Evolutionary conservation across 92 coral and sea anemone genomes (phyloP).

Genomic region (Pocillopora meandrina): DNA sequence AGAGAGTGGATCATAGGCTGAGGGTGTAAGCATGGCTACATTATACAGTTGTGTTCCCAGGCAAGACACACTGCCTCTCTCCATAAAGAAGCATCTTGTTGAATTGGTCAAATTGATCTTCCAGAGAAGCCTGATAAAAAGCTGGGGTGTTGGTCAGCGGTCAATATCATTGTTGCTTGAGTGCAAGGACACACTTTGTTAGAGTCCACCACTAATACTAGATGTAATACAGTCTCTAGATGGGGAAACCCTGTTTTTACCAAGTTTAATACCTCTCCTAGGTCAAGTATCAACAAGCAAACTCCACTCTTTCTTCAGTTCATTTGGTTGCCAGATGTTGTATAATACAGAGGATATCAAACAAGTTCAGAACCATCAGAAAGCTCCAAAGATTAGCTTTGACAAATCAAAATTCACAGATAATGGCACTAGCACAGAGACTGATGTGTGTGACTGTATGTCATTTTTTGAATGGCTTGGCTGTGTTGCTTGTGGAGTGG

Average conservation of each 20-base stretch:
- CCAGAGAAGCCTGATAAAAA: too few relatives aligned
- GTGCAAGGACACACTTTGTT: too few relatives aligned
- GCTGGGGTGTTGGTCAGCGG: too few relatives aligned
- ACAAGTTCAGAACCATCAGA: conserved; percentile 13
- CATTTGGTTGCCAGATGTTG: conserved; percentile 41
- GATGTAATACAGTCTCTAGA: too few relatives aligned
- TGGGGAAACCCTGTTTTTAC: background rate
- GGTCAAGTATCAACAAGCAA: conserved; percentile 33
- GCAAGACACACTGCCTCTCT: too few relatives aligned
- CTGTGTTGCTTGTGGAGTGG: conserved; percentile 83
- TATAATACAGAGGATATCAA: conserved; percentile 41
- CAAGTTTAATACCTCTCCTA: background rate
- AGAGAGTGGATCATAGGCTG: too few relatives aligned
- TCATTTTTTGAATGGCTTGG: conserved; percentile 98
- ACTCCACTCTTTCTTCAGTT: conserved; percentile 65
- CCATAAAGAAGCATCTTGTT: too few relatives aligned
- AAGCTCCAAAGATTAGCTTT: conserved; percentile 60
- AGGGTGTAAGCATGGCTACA: background rate
- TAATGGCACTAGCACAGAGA: conserved; percentile 30
- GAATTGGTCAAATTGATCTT: too few relatives aligned
- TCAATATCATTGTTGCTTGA: too few relatives aligned
- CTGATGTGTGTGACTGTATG: conserved; percentile 60
- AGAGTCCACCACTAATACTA: too few relatives aligned
- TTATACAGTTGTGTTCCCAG: background rate
- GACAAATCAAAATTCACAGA: conserved; percentile 31